Conservation (phyloP, 30 jellyfish, hydroid and myxozoan genomes). For the Kudoa iwatai region DNA sequence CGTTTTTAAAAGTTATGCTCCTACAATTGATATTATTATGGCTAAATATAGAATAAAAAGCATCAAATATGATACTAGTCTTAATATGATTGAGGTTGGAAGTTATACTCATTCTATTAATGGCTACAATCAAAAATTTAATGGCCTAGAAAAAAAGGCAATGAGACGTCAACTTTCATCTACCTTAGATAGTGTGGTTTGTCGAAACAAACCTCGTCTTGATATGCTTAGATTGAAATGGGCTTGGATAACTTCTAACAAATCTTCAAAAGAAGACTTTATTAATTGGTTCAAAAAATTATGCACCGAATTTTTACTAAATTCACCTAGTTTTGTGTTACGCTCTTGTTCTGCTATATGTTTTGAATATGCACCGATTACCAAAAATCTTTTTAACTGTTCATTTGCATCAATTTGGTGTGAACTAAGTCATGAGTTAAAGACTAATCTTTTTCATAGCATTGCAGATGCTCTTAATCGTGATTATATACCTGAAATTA, state of each 20-base stretch:
- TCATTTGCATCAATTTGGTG: conserved; percentile 86
- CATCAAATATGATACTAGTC: too few species aligned
- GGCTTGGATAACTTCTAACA: conserved; percentile 61
- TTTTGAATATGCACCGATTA: conserved; percentile 36
- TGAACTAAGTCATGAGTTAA: conserved; percentile 4
- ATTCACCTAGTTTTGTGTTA: conserved; percentile 47
- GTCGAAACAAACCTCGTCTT: too few species aligned
- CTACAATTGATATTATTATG: conserved; percentile 47
- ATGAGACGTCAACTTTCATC: not conserved
- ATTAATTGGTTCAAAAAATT: conserved; percentile 57
- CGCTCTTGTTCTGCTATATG: conserved; percentile 59
- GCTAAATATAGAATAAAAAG: too few species aligned
- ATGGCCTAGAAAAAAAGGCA: too few species aligned
- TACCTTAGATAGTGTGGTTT: too few species aligned
- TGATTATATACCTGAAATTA: conserved; percentile 58
- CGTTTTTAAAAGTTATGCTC: conserved; percentile 19
- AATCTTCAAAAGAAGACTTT: conserved; percentile 64
- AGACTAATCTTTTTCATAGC: conserved; percentile 33
- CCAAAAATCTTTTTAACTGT: not conserved
- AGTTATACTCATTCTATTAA: too few species aligned
- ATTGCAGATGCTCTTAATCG: conserved; percentile 36
- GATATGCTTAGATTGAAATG: too few species aligned
- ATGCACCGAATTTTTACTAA: conserved; percentile 30
- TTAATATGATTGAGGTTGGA: too few species aligned
- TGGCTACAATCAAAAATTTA: not conserved